Evolutionary conservation across 2,113 vertebrate species (phyloP).

Genomic region (Patagioenas fasciata): DNA sequence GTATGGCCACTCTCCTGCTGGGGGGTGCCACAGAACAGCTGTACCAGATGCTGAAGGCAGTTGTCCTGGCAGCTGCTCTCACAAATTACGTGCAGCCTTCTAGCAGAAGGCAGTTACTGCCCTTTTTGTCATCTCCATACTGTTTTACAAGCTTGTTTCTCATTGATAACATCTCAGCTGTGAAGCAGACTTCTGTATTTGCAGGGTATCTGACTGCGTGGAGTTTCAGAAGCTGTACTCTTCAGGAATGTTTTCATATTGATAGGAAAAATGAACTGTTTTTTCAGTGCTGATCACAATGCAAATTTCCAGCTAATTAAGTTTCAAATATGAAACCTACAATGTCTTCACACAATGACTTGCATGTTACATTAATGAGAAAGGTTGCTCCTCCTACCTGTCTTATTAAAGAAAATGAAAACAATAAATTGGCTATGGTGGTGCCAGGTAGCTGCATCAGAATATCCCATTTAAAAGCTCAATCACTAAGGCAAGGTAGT

Average conservation of each 20-base stretch:
- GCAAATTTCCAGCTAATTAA: not conserved
- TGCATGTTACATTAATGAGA: not conserved
- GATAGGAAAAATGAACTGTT: not conserved
- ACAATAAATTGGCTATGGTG: not conserved
- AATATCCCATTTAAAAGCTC: not conserved
- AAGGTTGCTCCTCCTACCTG: not conserved
- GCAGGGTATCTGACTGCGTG: not conserved
- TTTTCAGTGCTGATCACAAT: not conserved
- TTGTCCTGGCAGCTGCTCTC: not conserved
- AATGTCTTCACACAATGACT: not conserved
- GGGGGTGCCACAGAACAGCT: not conserved
- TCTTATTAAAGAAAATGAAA: not conserved
- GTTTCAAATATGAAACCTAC: not conserved
- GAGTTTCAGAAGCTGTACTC: not conserved
- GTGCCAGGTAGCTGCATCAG: not conserved
- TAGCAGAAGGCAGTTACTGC: not conserved
- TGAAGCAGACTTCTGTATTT: not conserved
- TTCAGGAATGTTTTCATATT: not conserved
- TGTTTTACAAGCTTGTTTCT: not conserved
- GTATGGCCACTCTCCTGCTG: accelerated
- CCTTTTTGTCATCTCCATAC: not conserved
- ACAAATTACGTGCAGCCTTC: accelerated
- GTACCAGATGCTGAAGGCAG: not conserved
- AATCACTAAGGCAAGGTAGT: not conserved
- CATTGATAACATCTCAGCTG: not conserved